Percentiles rank a stretch among this genome's conserved stretches.
Evolutionary conservation across 2,113 vertebrate species (phyloP).

Genomic region (Callipepla californica): DNA sequence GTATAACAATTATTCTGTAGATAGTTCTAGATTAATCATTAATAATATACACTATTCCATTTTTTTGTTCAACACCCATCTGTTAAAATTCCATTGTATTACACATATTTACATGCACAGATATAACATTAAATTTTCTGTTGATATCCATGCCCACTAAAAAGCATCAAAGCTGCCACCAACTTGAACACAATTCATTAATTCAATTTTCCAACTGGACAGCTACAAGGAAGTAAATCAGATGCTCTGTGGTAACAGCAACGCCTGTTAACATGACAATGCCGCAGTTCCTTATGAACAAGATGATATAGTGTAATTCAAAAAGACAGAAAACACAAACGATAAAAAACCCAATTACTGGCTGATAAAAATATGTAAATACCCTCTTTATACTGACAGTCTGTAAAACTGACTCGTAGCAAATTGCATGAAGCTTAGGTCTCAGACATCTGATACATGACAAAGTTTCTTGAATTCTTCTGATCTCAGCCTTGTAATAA

Average conservation of each 20-base stretch:
- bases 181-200: conserved; percentile 28
- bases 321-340: conserved; percentile 58
- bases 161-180: background rate
- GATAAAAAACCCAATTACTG: conserved; percentile 49
- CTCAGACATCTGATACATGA: background rate
- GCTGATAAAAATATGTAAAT: conserved; percentile 66
- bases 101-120: background rate
- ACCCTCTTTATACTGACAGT: conserved; percentile 13
- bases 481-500: conserved; percentile 8
- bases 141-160: background rate
- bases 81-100: background rate
- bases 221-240: conserved; percentile 43
- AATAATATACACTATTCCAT: background rate
- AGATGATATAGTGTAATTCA: conserved; percentile 19
- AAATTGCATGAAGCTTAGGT: background rate
- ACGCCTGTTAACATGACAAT: conserved; percentile 26
- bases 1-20: background rate
- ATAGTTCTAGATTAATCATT: background rate
- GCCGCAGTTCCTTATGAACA: conserved; percentile 3
- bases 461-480: conserved; percentile 49
- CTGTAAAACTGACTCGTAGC: conserved; percentile 6
- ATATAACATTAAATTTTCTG: background rate
- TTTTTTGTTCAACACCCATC: background rate
- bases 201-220: conserved; percentile 29
- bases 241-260: conserved; percentile 26